A percentile compares a stretch with the other conserved stretches of the same genome.
These are phyloP conservation scores for Micrastur ruficollis DNA, from an alignment of 2,797 vertebrate species.

Conservation along the genomic window DNA sequence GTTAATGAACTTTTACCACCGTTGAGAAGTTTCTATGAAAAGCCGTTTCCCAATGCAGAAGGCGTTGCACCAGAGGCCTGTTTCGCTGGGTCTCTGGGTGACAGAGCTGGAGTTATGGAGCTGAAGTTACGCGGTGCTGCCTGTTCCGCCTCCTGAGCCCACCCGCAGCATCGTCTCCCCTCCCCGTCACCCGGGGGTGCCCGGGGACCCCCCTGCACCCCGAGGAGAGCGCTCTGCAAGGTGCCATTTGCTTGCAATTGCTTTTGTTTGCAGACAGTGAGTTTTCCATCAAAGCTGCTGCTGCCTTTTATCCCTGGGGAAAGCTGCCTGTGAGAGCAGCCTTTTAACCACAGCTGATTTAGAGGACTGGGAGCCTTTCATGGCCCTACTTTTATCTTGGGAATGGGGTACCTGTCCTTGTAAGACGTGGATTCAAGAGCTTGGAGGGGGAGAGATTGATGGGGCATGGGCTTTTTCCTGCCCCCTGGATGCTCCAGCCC, in stretches of 20 bases:
- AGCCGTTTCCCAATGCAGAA: neutral
- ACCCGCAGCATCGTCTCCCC: neutral
- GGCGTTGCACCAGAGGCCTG: fast-evolving
- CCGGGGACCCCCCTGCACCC: neutral
- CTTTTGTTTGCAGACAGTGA: neutral
- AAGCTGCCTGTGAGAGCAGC: neutral
- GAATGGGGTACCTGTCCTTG: fast-evolving
- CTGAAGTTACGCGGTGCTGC: neutral
- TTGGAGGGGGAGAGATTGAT: neutral
- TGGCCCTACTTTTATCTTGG: neutral
- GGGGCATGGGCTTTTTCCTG: neutral
- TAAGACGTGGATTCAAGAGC: neutral
- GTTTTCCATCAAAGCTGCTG: neutral
- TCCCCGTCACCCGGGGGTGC: fast-evolving
- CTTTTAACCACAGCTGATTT: neutral
- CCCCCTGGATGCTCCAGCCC: neutral
- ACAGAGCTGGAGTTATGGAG: neutral
- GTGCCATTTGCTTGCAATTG: fast-evolving
- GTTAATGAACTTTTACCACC: neutral
- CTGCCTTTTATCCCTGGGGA: neutral
- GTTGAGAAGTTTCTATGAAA: neutral
- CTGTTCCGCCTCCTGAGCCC: neutral
- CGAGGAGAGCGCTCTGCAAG: neutral
- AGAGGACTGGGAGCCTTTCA: neutral
- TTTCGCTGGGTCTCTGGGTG: fast-evolving